Base-by-base conservation (phyloP, 2,888 invertebrate species). In the Alviniconcha strummeri region DNA sequence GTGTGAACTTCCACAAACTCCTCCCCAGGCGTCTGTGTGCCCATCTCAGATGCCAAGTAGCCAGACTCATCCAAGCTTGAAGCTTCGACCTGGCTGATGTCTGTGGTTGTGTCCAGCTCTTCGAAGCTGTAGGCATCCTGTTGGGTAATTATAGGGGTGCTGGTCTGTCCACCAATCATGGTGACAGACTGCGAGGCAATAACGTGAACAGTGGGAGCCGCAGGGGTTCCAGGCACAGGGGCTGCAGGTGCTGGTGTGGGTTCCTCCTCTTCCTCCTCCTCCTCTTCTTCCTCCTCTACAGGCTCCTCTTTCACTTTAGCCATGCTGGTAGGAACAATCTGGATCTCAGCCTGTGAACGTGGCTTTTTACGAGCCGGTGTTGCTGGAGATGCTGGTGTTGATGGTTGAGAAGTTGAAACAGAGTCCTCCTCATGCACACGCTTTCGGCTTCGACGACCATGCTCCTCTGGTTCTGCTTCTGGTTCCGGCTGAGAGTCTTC, bases 1-100 rank as follows among this genome's bases (percentile, higher is more conserved):
- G 90, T 90, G 60, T 91, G 91, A 55, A 92, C 91, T 82, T 92
- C 92, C 17, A 91, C 89, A 89, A 91, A 92, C 54, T 90, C 89
- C 78, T 88, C 88, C 55, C 89, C 86, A 54, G 89, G 88, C 2
- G 90, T 91, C 85, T 90, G 90, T 9, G 90, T 90, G 69, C 85
- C 85, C 67, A 86, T 84, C 19, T 81, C 84, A 36, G 36, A 36
- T 36, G 85, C 80, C 60, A 81, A 71, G 71, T 85, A 83, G n/a
- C 78, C 71, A n/a, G 83, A 80, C n/a, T 84, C 85, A 19, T 80
- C 82, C 64, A 72, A 67, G 52, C 74, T 77, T 8, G 81, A 77
- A n/a, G 19, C 81, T 17, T 82, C 82, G 5, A 82, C 36, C 15
- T 76, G 77, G 36, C 82, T 82, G 19, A 82, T 76, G 64, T 82